phyloP scores from a whole-genome alignment of 2,888 invertebrate species.

The Drosophila rellima region DNA sequence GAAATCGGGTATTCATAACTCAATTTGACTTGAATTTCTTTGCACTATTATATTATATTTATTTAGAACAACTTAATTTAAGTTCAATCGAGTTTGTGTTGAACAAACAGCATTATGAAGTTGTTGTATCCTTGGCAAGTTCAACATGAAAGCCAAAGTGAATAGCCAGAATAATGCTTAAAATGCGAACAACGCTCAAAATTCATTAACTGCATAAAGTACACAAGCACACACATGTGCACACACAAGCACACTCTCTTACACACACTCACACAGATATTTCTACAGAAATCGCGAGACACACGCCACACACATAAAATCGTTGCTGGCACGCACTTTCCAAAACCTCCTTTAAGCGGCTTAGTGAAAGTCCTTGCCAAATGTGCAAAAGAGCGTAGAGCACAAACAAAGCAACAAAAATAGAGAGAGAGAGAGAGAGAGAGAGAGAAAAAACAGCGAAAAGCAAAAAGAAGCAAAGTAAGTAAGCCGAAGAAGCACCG shows the following conservation, averaged over 20 bases:
- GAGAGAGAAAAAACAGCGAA: no score
- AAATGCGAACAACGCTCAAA: conserved; percentile 56
- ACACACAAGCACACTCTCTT: conserved; percentile 8
- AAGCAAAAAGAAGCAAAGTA: conserved; percentile 10
- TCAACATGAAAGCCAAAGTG: conserved; percentile 15
- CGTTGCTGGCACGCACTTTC: conserved; percentile 42
- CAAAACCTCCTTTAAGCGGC: conserved; percentile 68
- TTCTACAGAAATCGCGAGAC: conserved; percentile 17
- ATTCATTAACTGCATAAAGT: conserved; percentile 73
- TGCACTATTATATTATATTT: no score
- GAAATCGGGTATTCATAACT: no score
- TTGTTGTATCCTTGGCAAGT: conserved; percentile 23
- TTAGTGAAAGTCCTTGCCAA: conserved; percentile 72
- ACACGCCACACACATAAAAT: conserved; percentile 11
- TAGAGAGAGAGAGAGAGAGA: no score
- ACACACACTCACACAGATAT: not conserved
- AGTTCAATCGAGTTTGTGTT: conserved; percentile 30
- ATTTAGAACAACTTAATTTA: conserved; percentile 39
- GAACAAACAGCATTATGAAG: conserved; percentile 34
- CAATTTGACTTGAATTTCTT: no score
- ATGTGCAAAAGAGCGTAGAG: conserved; percentile 32
- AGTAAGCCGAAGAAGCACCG: conserved; percentile 29
- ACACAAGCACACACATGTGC: conserved; percentile 25
- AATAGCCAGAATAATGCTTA: conserved; percentile 28
- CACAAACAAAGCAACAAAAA: conserved; percentile 8